Evolutionary conservation across 2,888 invertebrate genomes (phyloP), one percentile per base, ranked within the genome.

Genomic region (Noctua janthe): DNA sequence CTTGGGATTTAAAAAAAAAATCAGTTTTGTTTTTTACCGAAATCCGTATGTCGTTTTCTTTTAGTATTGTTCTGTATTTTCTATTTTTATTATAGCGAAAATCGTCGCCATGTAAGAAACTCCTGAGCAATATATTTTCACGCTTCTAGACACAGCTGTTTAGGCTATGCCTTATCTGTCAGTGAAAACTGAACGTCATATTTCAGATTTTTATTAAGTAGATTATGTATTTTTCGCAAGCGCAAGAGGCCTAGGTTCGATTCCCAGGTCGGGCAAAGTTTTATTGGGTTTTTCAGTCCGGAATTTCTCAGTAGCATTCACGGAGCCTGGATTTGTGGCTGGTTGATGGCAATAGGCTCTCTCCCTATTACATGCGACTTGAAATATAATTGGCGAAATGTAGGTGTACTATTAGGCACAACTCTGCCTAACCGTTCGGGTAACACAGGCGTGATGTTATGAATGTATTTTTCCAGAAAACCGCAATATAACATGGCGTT

Each of bases 401-500:
- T 64, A 10, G 35, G 3, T 35, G 29, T 29, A n/a, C 35, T 35
- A 7, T 64, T 59, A 59, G 59, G 6, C 5, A 2, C 13, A 29
- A 13, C n/a, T n/a, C 59, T 59, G 20, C 20, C 20, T 7, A 54
- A 56, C 56, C 56, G 10, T 59, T 59, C 59, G 59, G 59, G 1
- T 0, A 59, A 13, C 13, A 13, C 59, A 59, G n/a, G n/a, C 5
- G 11, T 59, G 59, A 62, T 62, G 11, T 64, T 35, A 23, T 35
- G 5, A 39, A 13, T 43, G 11, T 20, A 6, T n/a, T 35, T 35
- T 95, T 95, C n/a, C 93, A 98, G 98, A 82, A 99, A 99, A 96
- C 99, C 99, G 0, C 99, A 99, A 92, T 99, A 99, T 94, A 97
- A 97, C 72, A 98, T 99, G 97, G 99, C 99, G 0, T 97, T 98